Percentiles rank a stretch among this genome's conserved stretches.
phyloP scores from a whole-genome alignment of 2,888 invertebrate species.

The Pristionchus arcanus region DNA sequence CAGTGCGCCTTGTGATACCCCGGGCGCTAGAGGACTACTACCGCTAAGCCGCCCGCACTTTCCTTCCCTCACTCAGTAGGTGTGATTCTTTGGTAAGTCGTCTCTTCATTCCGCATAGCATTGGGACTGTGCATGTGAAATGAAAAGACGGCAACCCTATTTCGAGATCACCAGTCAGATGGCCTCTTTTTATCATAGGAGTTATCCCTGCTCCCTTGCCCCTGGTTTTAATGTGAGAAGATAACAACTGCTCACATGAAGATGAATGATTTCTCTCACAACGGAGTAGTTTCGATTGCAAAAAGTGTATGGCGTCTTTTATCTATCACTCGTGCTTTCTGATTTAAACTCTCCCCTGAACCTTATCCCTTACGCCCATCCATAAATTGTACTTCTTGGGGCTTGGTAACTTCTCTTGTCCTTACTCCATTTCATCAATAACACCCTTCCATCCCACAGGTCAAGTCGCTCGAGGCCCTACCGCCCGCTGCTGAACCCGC shows the following conservation, averaged over 20 bases:
- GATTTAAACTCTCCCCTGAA: neutral
- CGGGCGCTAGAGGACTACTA: neutral
- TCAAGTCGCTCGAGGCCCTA: conserved; percentile 53
- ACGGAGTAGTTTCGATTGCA: neutral
- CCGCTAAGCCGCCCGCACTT: conserved; percentile 1
- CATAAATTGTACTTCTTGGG: neutral
- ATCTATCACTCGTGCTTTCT: neutral
- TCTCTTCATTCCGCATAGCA: neutral
- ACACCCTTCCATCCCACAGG: neutral
- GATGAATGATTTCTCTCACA: neutral
- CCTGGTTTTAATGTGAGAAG: neutral
- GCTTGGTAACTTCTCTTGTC: neutral
- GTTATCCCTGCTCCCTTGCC: neutral
- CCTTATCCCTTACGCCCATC: no score
- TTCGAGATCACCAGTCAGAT: neutral
- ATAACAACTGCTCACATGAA: neutral
- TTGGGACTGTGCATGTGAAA: no score
- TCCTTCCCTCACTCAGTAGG: neutral
- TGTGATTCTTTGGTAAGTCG: neutral
- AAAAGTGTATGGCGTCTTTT: neutral
- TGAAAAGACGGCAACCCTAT: no score
- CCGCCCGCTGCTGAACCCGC: conserved; percentile 54
- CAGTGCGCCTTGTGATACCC: conserved; percentile 23
- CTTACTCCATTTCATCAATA: neutral
- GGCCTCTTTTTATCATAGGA: neutral